Base-by-base conservation (phyloP, 53 echinoderm and acorn worm species). In the Paracentrotus lividus region DNA sequence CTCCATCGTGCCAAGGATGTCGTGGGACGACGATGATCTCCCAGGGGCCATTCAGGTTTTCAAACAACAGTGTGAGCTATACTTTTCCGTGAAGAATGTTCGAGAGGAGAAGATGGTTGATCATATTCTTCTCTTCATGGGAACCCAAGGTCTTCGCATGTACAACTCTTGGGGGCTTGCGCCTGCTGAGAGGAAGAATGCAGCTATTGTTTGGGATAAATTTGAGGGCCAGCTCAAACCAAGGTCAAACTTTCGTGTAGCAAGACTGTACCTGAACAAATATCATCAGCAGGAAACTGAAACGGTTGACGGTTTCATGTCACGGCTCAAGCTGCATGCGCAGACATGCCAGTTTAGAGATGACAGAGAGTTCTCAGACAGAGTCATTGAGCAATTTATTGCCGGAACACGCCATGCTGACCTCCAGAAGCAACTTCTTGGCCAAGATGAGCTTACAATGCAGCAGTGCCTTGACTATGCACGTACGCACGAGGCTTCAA, bases 341-440 rank as follows among this genome's bases (percentile, higher is more conserved):
- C 2, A 91, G 56, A 93, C 90, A 29, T 95, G 93, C 78, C 52
- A 94, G 43, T 95, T 94, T 53, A 47, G 88, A 1, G 78, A 93
- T 56, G 91, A 95, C 61, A 85, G 57, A n/a, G 97, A 96, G 59
- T 59, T 81, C 24, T 84, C 93, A 32, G 94, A 93, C 21, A 76
- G 96, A 49, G 69, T 97, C 42, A 84, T 97, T 61, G 94, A 97
- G 45, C 96, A 96, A 75, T 92, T 97, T 31, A 94, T 94, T 49
- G 94, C 94, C 4, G 95, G 95, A 20, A 95, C 90, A 43, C 56
- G 85, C 3, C 93, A 94, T 61, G 29, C 88, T 36, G 95, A 95
- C 6, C 84, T 96, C 36, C 97, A 94, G 52, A 95, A 96, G 60
- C 72, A 94, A 52, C 69, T 95, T 0, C 57, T 96, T 44, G 96